Evolutionary conservation across 2,797 vertebrate genomes (phyloP).

Genomic region (Hippopotamyrus pictus): DNA sequence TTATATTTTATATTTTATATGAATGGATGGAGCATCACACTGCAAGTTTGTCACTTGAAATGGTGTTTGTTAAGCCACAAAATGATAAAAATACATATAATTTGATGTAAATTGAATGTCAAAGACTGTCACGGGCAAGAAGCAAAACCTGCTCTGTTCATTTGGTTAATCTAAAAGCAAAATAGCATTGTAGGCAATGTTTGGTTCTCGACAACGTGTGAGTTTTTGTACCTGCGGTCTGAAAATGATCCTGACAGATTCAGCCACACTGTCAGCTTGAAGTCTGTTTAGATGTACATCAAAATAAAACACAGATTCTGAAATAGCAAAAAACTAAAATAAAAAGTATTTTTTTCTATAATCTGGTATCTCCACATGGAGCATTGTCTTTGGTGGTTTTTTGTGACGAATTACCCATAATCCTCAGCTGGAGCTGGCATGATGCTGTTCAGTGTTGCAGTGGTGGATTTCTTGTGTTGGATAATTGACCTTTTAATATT

Average conservation of each 20-base stretch:
- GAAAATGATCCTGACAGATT: background rate
- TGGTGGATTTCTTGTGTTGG: background rate
- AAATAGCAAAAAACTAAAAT: background rate
- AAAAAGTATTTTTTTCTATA: background rate
- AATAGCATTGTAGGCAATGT: background rate
- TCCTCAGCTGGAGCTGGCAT: background rate
- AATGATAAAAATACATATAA: background rate
- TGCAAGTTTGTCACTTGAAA: background rate
- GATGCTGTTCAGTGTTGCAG: background rate
- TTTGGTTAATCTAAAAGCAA: background rate
- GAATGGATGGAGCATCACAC: background rate
- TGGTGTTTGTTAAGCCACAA: conserved; percentile 1
- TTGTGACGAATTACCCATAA: conserved; percentile 1
- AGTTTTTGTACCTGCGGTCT: conserved; percentile 5
- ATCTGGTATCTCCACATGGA: background rate
- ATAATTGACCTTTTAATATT: conserved; percentile 13
- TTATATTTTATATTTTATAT: background rate
- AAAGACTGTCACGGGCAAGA: background rate
- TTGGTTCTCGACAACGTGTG: background rate
- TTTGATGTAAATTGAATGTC: background rate
- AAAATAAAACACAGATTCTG: background rate
- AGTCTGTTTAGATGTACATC: background rate
- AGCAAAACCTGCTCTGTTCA: background rate
- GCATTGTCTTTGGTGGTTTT: background rate
- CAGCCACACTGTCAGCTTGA: background rate